Evolutionary conservation across 2,113 vertebrate species (phyloP), one percentile per base, ranked within the genome.

Genomic region (Nyctereutes procyonoides): DNA sequence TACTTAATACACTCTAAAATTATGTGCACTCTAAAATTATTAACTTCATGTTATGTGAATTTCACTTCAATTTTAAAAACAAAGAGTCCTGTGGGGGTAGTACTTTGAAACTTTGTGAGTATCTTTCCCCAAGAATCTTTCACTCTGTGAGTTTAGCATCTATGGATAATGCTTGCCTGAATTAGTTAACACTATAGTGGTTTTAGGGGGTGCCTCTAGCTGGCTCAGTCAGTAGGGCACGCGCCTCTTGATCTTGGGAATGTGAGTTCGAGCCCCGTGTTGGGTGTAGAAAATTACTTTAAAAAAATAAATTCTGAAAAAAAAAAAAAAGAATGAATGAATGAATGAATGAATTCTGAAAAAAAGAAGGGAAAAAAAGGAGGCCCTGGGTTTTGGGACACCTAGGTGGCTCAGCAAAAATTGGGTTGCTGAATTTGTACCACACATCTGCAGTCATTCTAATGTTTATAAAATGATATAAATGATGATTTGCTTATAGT

Each of bases 21-120:
- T 43, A 43, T 89, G 16, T 80, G 87, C 65, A 76, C 51, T 88
- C 71, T 74, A 83, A 95, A 95, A 87, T 86, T 35, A 17, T 69
- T 77, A n/a, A 53, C 84, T 82, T 55, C 20, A 62, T 20, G 1
- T 63, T 65, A 43, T 38, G 20, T 88, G 38, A 82, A 76, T 93
- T 93, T 86, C 58, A 82, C 30, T 19, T 85, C 69, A 90, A 24
- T 74, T 86, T 35, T 56, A 43, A 43, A 43, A 62, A 62, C 32
- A 69, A 69, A 69, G 30, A 67, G 20, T 15, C 58, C 17, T 71
- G 19, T 38, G 11, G 58, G 58, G n/a, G 5, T 79, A 88, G 43
- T 58, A 51, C 35, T 74, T 73, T 38, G 48, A 95, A 67, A 62
- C 19, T 35, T 2, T 73, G 16, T 69, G 22, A 81, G 58, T 83